Base-by-base conservation (phyloP, 2,888 invertebrate species). In the Adineta ricciae region DNA sequence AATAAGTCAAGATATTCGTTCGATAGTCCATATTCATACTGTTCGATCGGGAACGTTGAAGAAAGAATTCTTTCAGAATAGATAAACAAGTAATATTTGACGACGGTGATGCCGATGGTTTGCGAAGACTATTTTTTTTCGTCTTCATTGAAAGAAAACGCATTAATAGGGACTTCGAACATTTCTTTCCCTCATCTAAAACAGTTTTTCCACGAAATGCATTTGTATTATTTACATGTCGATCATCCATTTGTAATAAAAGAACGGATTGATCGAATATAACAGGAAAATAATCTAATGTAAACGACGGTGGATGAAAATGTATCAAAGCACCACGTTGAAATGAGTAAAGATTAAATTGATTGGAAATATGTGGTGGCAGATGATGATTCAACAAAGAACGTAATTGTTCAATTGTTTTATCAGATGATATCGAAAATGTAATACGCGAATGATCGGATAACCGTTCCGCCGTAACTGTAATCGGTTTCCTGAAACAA, bases 371-470 rank as follows among this genome's bases (percentile, higher is more conserved):
- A 41, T 78, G 21, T 8, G 78, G 78, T n/a, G 78, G 78, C 41
- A 78, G 41, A 78, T 78, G 78, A 78, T 78, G n/a, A 78, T 78
- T 78, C 41, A 78, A 78, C n/a, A 78, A 78, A 3, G 38, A n/a
- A n/a, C 78, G 38, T n/a, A 78, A 78, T 11, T 78, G 41, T 78
- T 78, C 24, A 41, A 78, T 78, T 41, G 78, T 78, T 41, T 78
- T 41, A n/a, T 78, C 78, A 9, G 78, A 78, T n/a, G 38, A 41
- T 41, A 78, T 78, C 7, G 78, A 36, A 41, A 78, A 78, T 78
- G 78, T 78, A 11, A 78, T 78, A 41, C 41, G 73, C 24, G 38
- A 41, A 24, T 41, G 7, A 78, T 78, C 73, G 21, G 73, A 78
- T 78, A 78, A 41, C 9, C 73, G 19, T 78, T 78, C 73, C 38